Evolutionary conservation across 2,888 invertebrate genomes (phyloP).

Genomic region (Ypsolopha scabrella): DNA sequence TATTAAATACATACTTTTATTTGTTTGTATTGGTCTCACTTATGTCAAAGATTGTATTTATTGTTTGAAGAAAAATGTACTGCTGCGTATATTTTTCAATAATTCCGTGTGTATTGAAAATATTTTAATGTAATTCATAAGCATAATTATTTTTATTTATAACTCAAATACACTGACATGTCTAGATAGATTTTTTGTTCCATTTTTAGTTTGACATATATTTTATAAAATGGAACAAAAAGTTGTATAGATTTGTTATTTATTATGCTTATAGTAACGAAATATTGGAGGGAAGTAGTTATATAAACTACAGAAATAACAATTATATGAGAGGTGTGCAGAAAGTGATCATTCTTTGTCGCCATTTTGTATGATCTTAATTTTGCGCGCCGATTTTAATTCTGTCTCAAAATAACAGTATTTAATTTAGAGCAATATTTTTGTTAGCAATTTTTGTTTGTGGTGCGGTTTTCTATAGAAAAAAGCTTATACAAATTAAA

Average conservation of each 20-base stretch:
- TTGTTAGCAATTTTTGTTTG: slow-evolving; percentile 6
- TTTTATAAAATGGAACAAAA: background rate
- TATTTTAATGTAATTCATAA: background rate
- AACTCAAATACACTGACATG: background rate
- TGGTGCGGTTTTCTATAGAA: slow-evolving; percentile 2
- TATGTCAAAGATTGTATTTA: slow-evolving; percentile 59
- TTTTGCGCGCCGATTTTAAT: too few species aligned
- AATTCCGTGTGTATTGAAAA: background rate
- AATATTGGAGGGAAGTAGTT: background rate
- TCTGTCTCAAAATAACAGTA: slow-evolving; percentile 1
- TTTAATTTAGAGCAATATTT: slow-evolving; percentile 6
- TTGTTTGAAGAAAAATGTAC: slow-evolving; percentile 12
- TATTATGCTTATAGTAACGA: background rate
- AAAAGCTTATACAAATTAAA: background rate
- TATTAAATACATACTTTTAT: slow-evolving; percentile 17
- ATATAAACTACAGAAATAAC: too few species aligned
- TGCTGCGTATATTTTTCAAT: background rate
- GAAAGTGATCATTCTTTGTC: too few species aligned
- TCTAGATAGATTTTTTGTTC: background rate
- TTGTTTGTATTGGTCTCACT: slow-evolving; percentile 59
- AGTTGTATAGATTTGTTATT: background rate
- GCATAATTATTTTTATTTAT: background rate
- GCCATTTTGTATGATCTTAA: too few species aligned
- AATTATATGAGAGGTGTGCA: too few species aligned
- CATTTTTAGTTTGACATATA: too few species aligned